These are phyloP conservation scores for Morus bassanus DNA, from an alignment of 2,797 vertebrate species.

Conservation along the genomic window DNA sequence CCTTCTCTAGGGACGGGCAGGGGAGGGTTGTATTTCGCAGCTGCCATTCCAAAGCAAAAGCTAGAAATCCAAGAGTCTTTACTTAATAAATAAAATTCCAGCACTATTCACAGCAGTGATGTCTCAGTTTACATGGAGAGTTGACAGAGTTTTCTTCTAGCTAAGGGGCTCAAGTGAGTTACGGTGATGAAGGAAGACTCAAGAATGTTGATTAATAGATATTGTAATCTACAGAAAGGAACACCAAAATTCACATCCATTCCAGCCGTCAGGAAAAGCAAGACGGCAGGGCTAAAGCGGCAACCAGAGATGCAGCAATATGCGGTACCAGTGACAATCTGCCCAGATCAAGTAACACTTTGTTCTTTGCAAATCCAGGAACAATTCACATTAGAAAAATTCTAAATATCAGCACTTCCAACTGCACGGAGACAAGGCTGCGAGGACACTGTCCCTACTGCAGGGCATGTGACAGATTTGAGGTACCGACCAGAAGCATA, in stretches of 20 bases:
- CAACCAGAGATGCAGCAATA: neutral
- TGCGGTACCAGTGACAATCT: neutral
- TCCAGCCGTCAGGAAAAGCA: neutral
- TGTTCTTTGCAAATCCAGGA: neutral
- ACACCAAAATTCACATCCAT: neutral
- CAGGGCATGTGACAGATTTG: accelerated
- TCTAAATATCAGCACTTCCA: neutral
- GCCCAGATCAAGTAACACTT: neutral
- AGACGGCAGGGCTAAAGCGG: neutral
- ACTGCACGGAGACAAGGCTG: neutral
- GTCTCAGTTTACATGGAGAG: slow-evolving; percentile 59
- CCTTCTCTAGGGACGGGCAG: slow-evolving; percentile 43
- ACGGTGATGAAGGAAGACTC: slow-evolving; percentile 21
- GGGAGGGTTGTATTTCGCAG: slow-evolving; percentile 70
- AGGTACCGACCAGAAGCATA: neutral
- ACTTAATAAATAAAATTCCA: slow-evolving; percentile 61
- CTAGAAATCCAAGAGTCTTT: slow-evolving; percentile 58
- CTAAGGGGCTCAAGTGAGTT: neutral
- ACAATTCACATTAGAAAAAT: neutral
- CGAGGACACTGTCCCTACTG: neutral
- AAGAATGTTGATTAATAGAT: slow-evolving; percentile 54
- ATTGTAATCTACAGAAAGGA: neutral
- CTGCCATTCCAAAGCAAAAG: slow-evolving; percentile 57
- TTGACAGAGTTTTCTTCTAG: slow-evolving; percentile 48
- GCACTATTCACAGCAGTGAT: neutral